Conservation (phyloP, 2,797 vertebrate genomes). For the Pagetopsis macropterus region DNA sequence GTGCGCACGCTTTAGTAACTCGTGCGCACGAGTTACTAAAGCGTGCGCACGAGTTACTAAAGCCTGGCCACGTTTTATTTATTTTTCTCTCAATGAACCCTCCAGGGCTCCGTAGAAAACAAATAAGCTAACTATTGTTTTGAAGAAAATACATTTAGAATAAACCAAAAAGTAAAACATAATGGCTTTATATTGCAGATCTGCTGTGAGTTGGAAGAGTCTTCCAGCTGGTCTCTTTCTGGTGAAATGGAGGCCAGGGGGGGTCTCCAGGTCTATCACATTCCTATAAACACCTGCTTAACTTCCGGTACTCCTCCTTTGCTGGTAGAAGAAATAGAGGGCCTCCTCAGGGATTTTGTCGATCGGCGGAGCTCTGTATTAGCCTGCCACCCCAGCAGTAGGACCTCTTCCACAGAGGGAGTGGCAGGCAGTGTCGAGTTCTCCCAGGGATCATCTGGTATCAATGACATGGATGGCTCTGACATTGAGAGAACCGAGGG, state of each 20-base stretch:
- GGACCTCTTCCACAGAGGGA: slow-evolving; percentile 95
- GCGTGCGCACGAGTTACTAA: no score
- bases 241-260: slow-evolving; percentile 84
- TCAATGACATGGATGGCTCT: slow-evolving; percentile 92
- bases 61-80: no score
- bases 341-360: slow-evolving; percentile 88
- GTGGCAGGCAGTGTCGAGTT: slow-evolving; percentile 94
- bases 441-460: slow-evolving; percentile 94
- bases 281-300: slow-evolving; percentile 66
- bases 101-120: no score
- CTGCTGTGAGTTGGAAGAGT: slow-evolving; percentile 91
- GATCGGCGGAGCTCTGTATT: slow-evolving; percentile 86
- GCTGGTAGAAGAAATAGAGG: slow-evolving; percentile 79
- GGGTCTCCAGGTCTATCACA: slow-evolving; percentile 88
- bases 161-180: neutral
- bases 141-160: neutral
- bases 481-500: slow-evolving; percentile 86
- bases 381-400: slow-evolving; percentile 85
- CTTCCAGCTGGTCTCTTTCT: slow-evolving; percentile 85
- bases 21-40: no score
- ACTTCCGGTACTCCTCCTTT: slow-evolving; percentile 46
- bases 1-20: no score
- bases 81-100: no score
- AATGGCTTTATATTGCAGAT: slow-evolving; percentile 81
- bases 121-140: neutral